These are phyloP conservation scores for Montifringilla adamsi DNA, from an alignment of 2,113 vertebrate species.

Conservation along the genomic window DNA sequence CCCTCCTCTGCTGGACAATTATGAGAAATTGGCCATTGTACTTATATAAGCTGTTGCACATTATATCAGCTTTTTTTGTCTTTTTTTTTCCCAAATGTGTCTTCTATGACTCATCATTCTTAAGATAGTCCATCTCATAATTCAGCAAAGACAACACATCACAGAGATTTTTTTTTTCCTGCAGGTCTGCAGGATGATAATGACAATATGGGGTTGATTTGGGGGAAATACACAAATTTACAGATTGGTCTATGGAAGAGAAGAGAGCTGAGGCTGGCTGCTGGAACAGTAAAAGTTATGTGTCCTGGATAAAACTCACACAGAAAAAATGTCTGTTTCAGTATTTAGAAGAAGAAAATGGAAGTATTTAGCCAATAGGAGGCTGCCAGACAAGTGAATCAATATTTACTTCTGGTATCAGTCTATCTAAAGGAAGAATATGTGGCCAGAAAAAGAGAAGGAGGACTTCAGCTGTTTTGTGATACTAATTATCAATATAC, in stretches of 20 bases:
- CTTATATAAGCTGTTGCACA: neutral
- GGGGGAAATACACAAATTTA: neutral
- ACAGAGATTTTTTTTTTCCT: neutral
- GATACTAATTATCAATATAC: neutral
- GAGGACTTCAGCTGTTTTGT: neutral
- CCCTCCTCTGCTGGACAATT: neutral
- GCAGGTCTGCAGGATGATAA: neutral
- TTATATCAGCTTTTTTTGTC: neutral
- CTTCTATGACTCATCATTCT: slow-evolving; percentile 16
- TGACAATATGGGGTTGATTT: neutral
- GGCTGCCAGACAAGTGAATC: neutral
- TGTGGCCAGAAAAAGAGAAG: slow-evolving; percentile 5
- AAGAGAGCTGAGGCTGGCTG: neutral
- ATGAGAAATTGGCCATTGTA: neutral
- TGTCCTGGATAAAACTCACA: neutral
- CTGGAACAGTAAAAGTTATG: neutral
- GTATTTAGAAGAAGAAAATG: neutral
- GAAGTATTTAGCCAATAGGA: neutral
- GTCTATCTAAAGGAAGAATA: neutral
- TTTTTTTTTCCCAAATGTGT: neutral
- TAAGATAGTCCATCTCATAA: slow-evolving; percentile 17
- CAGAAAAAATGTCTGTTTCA: neutral
- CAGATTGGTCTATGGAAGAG: neutral
- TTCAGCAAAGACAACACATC: neutral
- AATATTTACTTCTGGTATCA: slow-evolving; percentile 25